Conservation (phyloP, 2,888 invertebrate genomes). For the Flexamia atlantica region DNA sequence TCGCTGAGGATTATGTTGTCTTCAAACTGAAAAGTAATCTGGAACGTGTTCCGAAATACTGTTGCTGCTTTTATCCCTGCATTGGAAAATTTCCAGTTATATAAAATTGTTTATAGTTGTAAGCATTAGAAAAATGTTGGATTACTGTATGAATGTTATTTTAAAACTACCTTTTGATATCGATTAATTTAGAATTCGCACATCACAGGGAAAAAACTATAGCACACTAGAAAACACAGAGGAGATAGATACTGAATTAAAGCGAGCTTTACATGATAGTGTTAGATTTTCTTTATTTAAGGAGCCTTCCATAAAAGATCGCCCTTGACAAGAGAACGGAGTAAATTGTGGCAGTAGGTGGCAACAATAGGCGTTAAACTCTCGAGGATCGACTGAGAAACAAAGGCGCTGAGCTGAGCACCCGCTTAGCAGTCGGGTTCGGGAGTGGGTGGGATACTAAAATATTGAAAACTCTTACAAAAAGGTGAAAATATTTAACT, state of each 20-base stretch:
- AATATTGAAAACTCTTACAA: neutral
- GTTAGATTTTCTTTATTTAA: no score
- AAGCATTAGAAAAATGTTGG: no score
- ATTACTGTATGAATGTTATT: no score
- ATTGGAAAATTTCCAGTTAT: no score
- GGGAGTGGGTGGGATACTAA: neutral
- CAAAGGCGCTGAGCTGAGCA: conserved; percentile 7
- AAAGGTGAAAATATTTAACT: neutral
- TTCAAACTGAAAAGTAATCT: no score
- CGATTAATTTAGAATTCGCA: neutral
- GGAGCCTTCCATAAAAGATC: neutral
- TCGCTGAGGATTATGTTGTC: no score
- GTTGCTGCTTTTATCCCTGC: no score
- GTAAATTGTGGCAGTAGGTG: conserved; percentile 30
- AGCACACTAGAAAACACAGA: no score
- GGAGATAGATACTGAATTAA: no score
- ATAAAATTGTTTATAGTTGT: no score
- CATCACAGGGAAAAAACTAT: neutral
- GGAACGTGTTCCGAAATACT: no score
- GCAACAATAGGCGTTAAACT: conserved; percentile 26
- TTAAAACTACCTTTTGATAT: neutral
- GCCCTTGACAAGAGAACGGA: neutral
- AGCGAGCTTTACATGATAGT: no score
- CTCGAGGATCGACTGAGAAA: conserved; percentile 3
- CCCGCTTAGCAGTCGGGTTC: neutral